Evolutionary conservation across 37 sponge, comb jelly and placozoan species (phyloP).

Genomic region (Diacarnus erythraeanus): DNA sequence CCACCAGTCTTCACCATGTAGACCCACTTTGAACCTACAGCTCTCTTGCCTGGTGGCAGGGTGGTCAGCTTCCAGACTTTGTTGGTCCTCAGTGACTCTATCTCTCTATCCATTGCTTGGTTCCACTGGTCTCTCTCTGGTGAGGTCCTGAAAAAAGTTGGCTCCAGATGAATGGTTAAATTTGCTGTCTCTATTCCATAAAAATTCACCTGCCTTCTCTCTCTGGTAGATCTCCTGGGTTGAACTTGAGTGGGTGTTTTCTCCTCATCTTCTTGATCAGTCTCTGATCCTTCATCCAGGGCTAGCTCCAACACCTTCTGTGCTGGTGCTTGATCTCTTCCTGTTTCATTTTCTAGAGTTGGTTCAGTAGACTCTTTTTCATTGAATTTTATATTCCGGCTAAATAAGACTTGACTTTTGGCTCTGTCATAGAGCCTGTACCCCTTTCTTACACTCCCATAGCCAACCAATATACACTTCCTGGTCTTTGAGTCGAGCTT

Average conservation of each 20-base stretch:
- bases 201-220: neutral
- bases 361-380: no score
- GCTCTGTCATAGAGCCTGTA: constrained; percentile 3
- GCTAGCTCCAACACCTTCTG: neutral
- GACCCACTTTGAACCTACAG: neutral
- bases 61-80: neutral
- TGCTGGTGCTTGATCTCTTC: neutral
- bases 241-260: neutral
- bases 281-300: neutral
- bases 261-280: neutral
- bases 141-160: neutral
- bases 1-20: neutral
- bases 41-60: neutral
- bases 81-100: neutral
- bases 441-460: constrained; percentile 1
- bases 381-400: neutral
- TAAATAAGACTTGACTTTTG: neutral
- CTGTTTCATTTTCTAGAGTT: neutral
- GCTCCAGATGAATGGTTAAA: neutral
- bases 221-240: neutral
- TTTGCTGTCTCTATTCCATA: neutral
- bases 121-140: neutral
- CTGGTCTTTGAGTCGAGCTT: constrained; percentile 6
- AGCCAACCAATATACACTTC: constrained; percentile 7
- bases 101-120: neutral